Percentiles rank a stretch among this genome's conserved stretches.
Conservation (phyloP, 2,113 vertebrate species). For the Daubentonia madagascariensis region DNA sequence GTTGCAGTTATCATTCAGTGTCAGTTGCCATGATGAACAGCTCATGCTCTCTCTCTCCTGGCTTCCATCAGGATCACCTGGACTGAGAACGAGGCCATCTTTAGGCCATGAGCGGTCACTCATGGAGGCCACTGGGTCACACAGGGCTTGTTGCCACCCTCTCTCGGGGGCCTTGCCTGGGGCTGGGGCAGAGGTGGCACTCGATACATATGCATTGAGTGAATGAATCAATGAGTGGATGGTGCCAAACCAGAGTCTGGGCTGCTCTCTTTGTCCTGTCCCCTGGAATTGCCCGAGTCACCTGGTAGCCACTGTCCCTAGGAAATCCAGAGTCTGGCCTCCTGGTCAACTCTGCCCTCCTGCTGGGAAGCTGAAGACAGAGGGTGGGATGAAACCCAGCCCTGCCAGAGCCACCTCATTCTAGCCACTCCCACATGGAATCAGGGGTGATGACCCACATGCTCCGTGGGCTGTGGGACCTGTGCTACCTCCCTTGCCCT, state of each 20-base stretch:
- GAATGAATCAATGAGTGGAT: not conserved
- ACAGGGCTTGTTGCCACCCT: fast-evolving
- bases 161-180: not conserved
- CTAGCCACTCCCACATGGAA: fast-evolving
- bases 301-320: not conserved
- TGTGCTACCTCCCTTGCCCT: not conserved
- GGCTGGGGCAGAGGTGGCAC: not conserved
- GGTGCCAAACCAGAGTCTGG: not conserved
- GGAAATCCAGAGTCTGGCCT: not conserved
- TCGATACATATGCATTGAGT: not conserved
- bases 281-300: not conserved
- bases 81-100: not conserved
- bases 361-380: not conserved
- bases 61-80: not conserved
- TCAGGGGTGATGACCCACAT: fast-evolving
- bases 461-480: not conserved
- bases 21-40: not conserved
- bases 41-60: not conserved
- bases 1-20: not conserved
- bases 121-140: not conserved
- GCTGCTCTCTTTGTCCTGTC: not conserved
- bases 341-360: not conserved
- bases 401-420: not conserved
- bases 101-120: not conserved
- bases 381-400: not conserved